Evolutionary conservation across 1,140 invertebrate species (phyloP).

Genomic region (Platyura marginata): DNA sequence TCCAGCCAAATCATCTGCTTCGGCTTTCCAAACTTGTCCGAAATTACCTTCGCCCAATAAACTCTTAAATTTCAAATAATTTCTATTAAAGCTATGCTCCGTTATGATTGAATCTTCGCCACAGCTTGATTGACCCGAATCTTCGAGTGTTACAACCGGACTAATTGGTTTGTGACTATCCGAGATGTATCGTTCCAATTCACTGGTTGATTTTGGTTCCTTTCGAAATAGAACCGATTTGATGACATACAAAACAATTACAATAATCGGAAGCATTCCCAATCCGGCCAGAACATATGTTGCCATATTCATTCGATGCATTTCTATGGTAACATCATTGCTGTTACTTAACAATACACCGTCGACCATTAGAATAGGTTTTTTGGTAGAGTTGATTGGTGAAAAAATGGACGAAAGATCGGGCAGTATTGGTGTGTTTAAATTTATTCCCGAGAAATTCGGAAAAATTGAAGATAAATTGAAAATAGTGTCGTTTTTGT

Average conservation of each 20-base stretch:
- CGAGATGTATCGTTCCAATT: conserved; percentile 35
- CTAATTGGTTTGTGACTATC: conserved; percentile 25
- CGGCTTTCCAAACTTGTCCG: conserved; percentile 71
- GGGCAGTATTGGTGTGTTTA: background rate
- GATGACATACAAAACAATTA: conserved; percentile 32
- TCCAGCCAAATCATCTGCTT: conserved; percentile 57
- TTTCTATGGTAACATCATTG: conserved; percentile 30
- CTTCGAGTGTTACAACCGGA: conserved; percentile 20
- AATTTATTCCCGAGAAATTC: background rate
- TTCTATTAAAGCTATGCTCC: conserved; percentile 58
- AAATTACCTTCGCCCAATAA: conserved; percentile 69
- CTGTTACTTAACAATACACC: conserved; percentile 9
- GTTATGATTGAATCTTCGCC: conserved; percentile 25
- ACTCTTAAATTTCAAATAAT: conserved; percentile 57
- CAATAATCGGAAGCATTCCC: conserved; percentile 34
- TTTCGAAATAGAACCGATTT: conserved; percentile 32
- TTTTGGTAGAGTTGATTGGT: conserved; percentile 3
- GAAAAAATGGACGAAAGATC: background rate
- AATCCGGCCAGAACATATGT: conserved; percentile 36
- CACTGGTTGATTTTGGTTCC: conserved; percentile 33
- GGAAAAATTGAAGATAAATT: background rate
- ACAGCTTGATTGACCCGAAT: conserved; percentile 28
- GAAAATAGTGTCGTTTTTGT: conserved; percentile 5
- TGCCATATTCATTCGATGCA: conserved; percentile 32
- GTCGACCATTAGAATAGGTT: conserved; percentile 1